phyloP scores from a whole-genome alignment of 1,140 invertebrate genomes.

The Ceratosolen solmsi region DNA sequence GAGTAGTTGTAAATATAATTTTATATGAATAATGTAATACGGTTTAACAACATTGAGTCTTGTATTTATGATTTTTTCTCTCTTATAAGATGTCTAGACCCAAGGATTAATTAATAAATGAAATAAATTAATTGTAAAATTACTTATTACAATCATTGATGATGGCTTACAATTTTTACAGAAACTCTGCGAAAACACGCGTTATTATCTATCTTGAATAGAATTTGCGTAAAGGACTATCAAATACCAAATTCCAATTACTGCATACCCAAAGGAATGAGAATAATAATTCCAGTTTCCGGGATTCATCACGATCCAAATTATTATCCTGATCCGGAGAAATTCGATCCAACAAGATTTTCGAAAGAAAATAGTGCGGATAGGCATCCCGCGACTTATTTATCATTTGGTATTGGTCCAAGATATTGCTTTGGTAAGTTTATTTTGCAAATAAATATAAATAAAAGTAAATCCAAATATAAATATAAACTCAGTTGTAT shows the following conservation, averaged over 20 bases:
- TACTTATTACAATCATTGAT: too few species aligned
- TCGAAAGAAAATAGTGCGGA: slow-evolving; percentile 65
- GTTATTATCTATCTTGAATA: slow-evolving; percentile 63
- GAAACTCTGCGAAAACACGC: slow-evolving; percentile 72
- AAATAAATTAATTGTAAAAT: too few species aligned
- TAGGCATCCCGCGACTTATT: slow-evolving; percentile 67
- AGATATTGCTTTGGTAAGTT: slow-evolving; percentile 74
- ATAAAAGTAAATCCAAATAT: too few species aligned
- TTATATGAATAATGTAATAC: too few species aligned
- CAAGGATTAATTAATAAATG: too few species aligned
- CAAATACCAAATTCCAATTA: slow-evolving; percentile 60
- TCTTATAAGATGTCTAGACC: too few species aligned
- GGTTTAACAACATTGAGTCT: too few species aligned
- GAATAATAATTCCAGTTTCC: slow-evolving; percentile 57
- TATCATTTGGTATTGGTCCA: slow-evolving; percentile 76
- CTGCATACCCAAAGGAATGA: slow-evolving; percentile 57
- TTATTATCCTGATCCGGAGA: slow-evolving; percentile 76
- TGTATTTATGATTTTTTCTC: too few species aligned
- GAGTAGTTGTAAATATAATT: too few species aligned
- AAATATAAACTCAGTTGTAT: too few species aligned
- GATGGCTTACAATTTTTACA: too few species aligned
- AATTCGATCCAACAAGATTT: slow-evolving; percentile 78
- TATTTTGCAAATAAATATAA: background rate
- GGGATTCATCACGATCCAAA: slow-evolving; percentile 67
- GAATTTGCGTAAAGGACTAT: slow-evolving; percentile 68